Evolutionary conservation across 1,140 invertebrate species (phyloP).

Genomic region (Camponotus vicinus): DNA sequence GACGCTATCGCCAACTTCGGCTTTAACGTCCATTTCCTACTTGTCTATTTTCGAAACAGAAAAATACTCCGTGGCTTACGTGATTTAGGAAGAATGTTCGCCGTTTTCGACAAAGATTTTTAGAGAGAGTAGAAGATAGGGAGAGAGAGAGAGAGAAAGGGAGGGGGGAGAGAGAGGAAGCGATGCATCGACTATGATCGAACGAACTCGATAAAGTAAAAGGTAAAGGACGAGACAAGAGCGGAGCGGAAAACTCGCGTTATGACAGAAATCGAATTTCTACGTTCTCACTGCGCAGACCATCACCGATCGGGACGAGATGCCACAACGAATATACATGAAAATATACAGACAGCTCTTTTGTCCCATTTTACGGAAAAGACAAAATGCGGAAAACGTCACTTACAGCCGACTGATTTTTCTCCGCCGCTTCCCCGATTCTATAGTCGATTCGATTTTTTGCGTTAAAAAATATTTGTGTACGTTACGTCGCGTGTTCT

Average conservation of each 20-base stretch:
- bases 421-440: neutral
- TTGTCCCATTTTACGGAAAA: neutral
- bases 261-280: constrained; percentile 30
- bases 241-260: neutral
- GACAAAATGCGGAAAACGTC: neutral
- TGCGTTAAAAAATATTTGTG: neutral
- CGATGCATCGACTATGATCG: neutral
- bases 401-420: neutral
- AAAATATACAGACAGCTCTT: neutral
- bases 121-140: neutral
- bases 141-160: too few relatives aligned
- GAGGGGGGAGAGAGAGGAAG: too few relatives aligned
- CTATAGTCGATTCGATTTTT: neutral
- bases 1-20: neutral
- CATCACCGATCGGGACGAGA: neutral
- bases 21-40: neutral
- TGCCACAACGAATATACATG: neutral
- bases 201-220: neutral
- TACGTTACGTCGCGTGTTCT: neutral
- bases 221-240: neutral
- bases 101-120: neutral
- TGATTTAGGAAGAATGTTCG: neutral
- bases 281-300: neutral
- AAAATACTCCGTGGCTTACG: neutral
- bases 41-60: neutral